Evolutionary conservation across 2,797 vertebrate genomes (phyloP), one percentile per base, ranked within the genome.

Genomic region (Anguilla marmorata): DNA sequence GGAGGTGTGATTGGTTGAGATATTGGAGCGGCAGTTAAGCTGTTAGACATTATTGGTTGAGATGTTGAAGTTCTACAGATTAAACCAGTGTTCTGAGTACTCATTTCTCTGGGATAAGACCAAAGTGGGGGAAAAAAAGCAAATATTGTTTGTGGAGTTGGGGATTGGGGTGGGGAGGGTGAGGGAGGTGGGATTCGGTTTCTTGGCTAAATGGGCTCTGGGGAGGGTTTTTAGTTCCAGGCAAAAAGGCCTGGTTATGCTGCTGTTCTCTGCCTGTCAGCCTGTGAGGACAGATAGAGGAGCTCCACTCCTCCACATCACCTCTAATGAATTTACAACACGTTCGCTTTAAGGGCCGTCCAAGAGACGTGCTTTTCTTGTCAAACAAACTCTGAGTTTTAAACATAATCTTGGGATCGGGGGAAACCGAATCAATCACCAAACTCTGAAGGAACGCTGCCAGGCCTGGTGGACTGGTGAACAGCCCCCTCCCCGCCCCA

Each of bases 1-100:
- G 88, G 88, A 2, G 91, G 90, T 82, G 89, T 86, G 1, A 88
- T 89, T 0, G 93, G 56, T 19, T 58, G 56, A 58, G 56, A 58
- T 58, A 58, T 19, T 58, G 50, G 83, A 85, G 88, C 74, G 76
- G 76, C n/a, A 76, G 72, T 63, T 86, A 92, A 90, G 89, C 90
- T 45, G 41, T 45, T 45, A 45, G 41, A 45, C 79, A 89, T 86
- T 0, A 88, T 89, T 0, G 93, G 89, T 84, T 86, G 88, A 86
- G 87, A 91, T 86, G 90, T 85, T 48, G 87, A 45, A 7, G 76
- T 1, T 24, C 41, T 2, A 21, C 5, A 24, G 45, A 27, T 82
- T 82, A 50, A 79, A 41, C 2, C 14, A 8, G 74, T n/a, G 19
- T 41, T 76, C 19, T 3, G 16, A 41, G 74, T 41, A 37, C 0